A percentile compares a stretch with the other conserved stretches of the same genome.
These are phyloP conservation scores for Corythoichthys haematopterus DNA, from an alignment of 2,113 vertebrate genomes.

Conservation along the genomic window DNA sequence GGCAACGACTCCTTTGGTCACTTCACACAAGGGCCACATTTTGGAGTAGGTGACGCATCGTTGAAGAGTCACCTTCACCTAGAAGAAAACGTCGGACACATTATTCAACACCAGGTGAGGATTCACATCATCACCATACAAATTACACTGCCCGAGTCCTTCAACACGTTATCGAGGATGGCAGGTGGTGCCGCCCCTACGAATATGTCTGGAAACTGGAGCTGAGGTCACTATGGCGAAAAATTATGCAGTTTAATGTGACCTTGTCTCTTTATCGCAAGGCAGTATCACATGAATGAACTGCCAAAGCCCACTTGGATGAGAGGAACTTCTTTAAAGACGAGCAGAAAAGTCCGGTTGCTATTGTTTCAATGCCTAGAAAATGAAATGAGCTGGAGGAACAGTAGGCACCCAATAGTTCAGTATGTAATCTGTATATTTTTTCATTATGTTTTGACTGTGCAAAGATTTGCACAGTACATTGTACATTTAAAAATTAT, in stretches of 20 bases:
- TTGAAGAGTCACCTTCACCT: conserved; percentile 34
- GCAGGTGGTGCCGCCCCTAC: conserved; percentile 13
- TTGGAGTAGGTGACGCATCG: conserved; percentile 12
- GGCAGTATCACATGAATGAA: neutral
- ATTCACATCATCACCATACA: conserved; percentile 18
- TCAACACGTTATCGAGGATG: neutral
- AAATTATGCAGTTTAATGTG: conserved; percentile 16
- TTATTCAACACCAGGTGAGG: conserved; percentile 20
- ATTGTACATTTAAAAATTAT: too few species aligned
- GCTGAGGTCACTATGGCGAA: conserved; percentile 11
- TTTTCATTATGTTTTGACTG: too few species aligned
- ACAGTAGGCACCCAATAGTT: too few species aligned
- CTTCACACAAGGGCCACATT: neutral
- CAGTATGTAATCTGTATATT: too few species aligned
- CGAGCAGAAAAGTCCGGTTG: neutral
- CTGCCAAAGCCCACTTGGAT: too few species aligned
- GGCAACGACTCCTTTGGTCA: neutral
- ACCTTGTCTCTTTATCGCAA: conserved; percentile 17
- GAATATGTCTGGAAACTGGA: neutral
- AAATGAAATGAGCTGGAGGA: neutral
- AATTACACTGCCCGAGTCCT: conserved; percentile 4
- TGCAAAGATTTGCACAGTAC: too few species aligned
- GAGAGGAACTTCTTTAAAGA: neutral
- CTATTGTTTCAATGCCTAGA: neutral
- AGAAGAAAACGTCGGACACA: conserved; percentile 31